These are phyloP conservation scores for Chydorus sphaericus DNA, from an alignment of 2,888 invertebrate species.

Conservation along the genomic window DNA sequence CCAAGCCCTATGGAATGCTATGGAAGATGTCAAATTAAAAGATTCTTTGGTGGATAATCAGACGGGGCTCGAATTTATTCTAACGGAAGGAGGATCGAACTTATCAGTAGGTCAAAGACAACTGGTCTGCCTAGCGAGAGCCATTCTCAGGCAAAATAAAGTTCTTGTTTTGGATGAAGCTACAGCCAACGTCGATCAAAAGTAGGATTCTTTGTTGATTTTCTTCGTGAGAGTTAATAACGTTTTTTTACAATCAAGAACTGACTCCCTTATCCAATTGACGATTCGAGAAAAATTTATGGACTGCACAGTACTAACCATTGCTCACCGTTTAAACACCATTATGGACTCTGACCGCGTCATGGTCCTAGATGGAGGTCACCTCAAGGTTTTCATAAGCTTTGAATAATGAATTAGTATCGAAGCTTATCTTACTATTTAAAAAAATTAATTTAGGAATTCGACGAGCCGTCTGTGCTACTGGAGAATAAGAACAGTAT, in stretches of 20 bases:
- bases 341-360: constrained; percentile 14
- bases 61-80: constrained; percentile 46
- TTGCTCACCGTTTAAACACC: constrained; percentile 15
- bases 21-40: constrained; percentile 29
- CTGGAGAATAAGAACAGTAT: not conserved
- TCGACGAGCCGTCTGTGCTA: not conserved
- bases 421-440: not conserved
- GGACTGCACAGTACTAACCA: constrained; percentile 14
- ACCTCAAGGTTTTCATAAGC: constrained; percentile 17
- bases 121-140: constrained; percentile 74
- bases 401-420: not conserved
- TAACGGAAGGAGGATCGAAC: constrained; percentile 54
- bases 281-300: constrained; percentile 11
- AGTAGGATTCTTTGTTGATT: constrained; percentile 31
- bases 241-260: constrained; percentile 3
- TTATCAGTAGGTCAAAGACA: constrained; percentile 85
- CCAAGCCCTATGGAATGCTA: constrained; percentile 11
- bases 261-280: constrained; percentile 13
- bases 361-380: constrained; percentile 17
- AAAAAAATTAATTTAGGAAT: not conserved
- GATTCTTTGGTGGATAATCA: constrained; percentile 45
- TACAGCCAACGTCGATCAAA: constrained; percentile 85
- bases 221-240: not conserved
- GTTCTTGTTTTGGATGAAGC: constrained; percentile 83
- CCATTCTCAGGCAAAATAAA: constrained; percentile 65